Conservation (phyloP, 2,113 vertebrate species). For the Stegastes partitus region DNA sequence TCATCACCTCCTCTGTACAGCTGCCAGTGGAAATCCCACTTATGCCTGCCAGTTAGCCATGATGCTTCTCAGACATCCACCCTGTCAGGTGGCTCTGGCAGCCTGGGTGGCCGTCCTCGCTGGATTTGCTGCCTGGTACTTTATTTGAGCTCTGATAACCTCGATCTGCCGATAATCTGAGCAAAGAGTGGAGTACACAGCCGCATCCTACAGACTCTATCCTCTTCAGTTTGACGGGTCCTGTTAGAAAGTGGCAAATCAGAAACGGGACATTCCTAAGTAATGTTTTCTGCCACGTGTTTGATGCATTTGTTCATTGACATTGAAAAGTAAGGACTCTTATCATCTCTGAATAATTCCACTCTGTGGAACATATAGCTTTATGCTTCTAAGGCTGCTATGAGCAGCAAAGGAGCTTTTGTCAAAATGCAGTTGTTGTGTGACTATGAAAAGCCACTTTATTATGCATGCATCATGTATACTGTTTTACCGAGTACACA, state of each 20-base stretch:
- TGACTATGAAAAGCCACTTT: neutral
- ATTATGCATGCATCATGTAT: constrained; percentile 6
- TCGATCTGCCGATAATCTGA: neutral
- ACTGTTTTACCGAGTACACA: neutral
- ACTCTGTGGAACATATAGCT: neutral
- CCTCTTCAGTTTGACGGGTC: neutral
- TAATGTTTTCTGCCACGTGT: neutral
- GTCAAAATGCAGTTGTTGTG: neutral
- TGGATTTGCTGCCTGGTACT: constrained; percentile 88
- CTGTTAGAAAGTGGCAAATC: neutral
- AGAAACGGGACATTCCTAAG: neutral
- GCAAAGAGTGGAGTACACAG: neutral
- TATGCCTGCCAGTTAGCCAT: constrained; percentile 77
- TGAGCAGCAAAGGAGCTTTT: neutral
- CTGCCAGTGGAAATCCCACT: constrained; percentile 75
- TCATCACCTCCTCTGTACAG: constrained; percentile 42
- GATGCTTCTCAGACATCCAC: constrained; percentile 81
- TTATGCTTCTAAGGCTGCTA: neutral
- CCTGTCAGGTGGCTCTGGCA: constrained; percentile 86
- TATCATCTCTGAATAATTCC: neutral
- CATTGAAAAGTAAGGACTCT: neutral
- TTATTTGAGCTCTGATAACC: constrained; percentile 83
- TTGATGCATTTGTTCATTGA: neutral
- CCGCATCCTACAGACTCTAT: neutral
- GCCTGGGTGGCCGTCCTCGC: constrained; percentile 83